Base-by-base conservation (phyloP, 2,113 vertebrate species). In the Noctilio leporinus region DNA sequence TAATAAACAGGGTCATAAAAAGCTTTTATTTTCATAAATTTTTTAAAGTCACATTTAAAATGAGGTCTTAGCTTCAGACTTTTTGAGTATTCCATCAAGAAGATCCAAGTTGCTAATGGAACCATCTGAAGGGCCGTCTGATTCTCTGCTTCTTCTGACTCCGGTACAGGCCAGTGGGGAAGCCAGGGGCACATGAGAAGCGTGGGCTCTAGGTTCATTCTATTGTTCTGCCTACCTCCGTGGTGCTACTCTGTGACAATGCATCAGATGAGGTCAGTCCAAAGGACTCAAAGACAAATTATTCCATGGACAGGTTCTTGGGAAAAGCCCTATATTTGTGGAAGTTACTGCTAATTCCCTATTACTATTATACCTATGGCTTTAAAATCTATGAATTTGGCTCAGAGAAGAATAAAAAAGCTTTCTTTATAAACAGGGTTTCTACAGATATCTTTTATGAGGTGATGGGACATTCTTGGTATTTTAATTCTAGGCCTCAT, bases 381-480 rank as follows among this genome's bases (percentile, higher is more conserved):
- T 81, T 76, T 83, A 47, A 51, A 43, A 0, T 55, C 28, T 43
- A 4, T 93, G 19, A 72, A 15, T 64, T 53, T 53, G 30, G 8
- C 57, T 72, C 43, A 17, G 3, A 1, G 45, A 10, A 43, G 15
- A 28, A 45, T 57, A 43, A 51, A 3, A 76, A 78, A 26, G 2
- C 0, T 80, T 38, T 4, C 20, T 10, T 43, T 33, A 77, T 10
- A 17, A 59, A 51, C 6, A 51, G 4, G 0, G 28, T 95, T 97
- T 83, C 51, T 96, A 15, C 12, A 77, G 45, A 85, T 94, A n/a
- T 73, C 16, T 30, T 72, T 76, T 91, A 86, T 93, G 55, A 96
- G 33, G 69, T 62, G 3, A 7, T 53, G 47, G 40, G 43, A 15
- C 43, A 4, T 72, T 38, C 35, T 53, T 55, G 3, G 4, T 26